Conservation (phyloP, 2,888 invertebrate genomes). For the Hypena proboscidalis region DNA sequence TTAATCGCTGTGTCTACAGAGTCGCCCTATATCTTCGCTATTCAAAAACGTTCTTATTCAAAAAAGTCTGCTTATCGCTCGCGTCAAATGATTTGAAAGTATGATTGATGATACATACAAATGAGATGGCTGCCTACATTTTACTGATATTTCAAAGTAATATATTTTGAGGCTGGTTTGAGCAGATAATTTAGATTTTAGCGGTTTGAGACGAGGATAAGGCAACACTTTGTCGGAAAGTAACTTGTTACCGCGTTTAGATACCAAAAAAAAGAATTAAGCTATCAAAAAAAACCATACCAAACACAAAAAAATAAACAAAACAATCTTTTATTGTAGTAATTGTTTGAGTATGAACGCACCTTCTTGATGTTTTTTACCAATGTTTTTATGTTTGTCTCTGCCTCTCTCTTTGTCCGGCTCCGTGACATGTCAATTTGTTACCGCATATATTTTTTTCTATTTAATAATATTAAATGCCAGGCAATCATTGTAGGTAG, state of each 20-base stretch:
- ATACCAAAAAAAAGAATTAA: too few species aligned
- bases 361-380: too few species aligned
- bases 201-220: constrained; percentile 14
- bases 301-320: too few species aligned
- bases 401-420: too few species aligned
- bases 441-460: too few species aligned
- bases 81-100: constrained; percentile 63
- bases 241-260: constrained; percentile 10
- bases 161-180: constrained; percentile 40
- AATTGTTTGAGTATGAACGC: too few species aligned
- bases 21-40: constrained; percentile 49
- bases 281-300: too few species aligned
- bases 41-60: constrained; percentile 56
- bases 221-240: constrained; percentile 9
- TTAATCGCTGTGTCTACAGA: constrained; percentile 47
- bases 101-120: constrained; percentile 66
- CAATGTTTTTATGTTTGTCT: too few species aligned
- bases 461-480: too few species aligned
- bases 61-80: constrained; percentile 57
- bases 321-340: too few species aligned
- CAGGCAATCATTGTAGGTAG: too few species aligned
- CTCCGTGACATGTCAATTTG: too few species aligned
- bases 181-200: constrained; percentile 28
- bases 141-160: constrained; percentile 57
- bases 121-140: constrained; percentile 55